Evolutionary conservation across 2,888 invertebrate species (phyloP).

Genomic region (Cheilosia vulpina): DNA sequence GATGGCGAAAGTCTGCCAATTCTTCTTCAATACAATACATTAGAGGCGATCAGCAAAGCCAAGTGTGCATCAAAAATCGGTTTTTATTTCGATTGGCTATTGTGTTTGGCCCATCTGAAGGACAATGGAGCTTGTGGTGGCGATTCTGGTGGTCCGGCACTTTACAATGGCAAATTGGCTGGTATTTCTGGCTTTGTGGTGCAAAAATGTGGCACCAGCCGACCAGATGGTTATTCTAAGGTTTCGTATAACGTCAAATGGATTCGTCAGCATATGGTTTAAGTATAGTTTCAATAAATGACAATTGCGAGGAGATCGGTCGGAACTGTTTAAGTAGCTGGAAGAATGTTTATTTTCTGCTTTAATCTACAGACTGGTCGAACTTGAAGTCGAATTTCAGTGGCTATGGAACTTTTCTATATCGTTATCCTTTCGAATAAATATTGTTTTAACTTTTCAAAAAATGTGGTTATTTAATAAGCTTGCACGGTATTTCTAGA

Average conservation of each 20-base stretch:
- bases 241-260: slow-evolving; percentile 69
- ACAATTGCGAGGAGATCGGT: no score
- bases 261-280: slow-evolving; percentile 31
- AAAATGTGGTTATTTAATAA: no score
- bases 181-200: slow-evolving; percentile 81
- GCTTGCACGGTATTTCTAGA: no score
- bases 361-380: no score
- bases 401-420: no score
- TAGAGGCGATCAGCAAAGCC: slow-evolving; percentile 73
- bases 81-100: slow-evolving; percentile 71
- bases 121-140: slow-evolving; percentile 80
- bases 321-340: no score
- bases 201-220: slow-evolving; percentile 78
- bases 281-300: background rate
- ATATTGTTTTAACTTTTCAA: no score
- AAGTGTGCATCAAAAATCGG: slow-evolving; percentile 76
- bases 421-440: no score
- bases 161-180: slow-evolving; percentile 77
- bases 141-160: slow-evolving; percentile 82
- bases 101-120: slow-evolving; percentile 78
- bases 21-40: slow-evolving; percentile 77
- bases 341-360: no score
- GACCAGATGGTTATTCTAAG: slow-evolving; percentile 81
- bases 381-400: no score
- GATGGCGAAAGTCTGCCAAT: slow-evolving; percentile 76